Base-by-base conservation (phyloP, 2,113 vertebrate species). In the Ailurus styani region DNA sequence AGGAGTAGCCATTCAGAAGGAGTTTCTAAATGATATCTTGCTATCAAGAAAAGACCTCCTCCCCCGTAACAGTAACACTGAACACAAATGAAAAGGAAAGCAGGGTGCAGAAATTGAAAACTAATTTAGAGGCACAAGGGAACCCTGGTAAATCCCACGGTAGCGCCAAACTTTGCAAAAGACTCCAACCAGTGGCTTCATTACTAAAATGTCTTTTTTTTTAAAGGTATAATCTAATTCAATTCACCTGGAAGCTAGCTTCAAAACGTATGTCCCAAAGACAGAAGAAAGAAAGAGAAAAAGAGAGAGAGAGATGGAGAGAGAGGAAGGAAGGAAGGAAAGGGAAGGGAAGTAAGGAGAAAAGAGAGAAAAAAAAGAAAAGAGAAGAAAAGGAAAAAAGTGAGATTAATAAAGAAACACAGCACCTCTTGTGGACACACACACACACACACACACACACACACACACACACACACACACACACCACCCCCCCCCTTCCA, bases 1-100 rank as follows among this genome's bases (percentile, higher is more conserved):
- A 50, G 3, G 2, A 60, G 15, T 8, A 73, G 57, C 0, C 27
- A 60, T 72, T 40, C 9, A 86, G 55, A 70, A 62, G 34, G 34
- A 25, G 8, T 64, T 90, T 96, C 84, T 64, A 88, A 78, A 21
- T 72, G 70, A 31, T 29, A 91, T 87, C 31, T 64, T 84, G 17
- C 73, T 90, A 34, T 81, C 40, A 93, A 52, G 82, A 78, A 93
- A 97, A 90, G 91, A 64, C 77, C 73, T 64, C 89, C 90, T 93
- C 12, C 68, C 60, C 27, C 23, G 3, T 34, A 50, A 68, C 29
- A 34, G 66, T 88, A 97, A 37, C 60, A 84, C 45, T 86, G 88
- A 82, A 90, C 62, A 93, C 57, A 95, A 89, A 57, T 8, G 27
- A 12, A 90, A 70, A 90, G 81, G 37, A 84, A 87, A 50, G 47